phyloP scores from a whole-genome alignment of 2,888 invertebrate species.

The Zonitis immaculata region DNA sequence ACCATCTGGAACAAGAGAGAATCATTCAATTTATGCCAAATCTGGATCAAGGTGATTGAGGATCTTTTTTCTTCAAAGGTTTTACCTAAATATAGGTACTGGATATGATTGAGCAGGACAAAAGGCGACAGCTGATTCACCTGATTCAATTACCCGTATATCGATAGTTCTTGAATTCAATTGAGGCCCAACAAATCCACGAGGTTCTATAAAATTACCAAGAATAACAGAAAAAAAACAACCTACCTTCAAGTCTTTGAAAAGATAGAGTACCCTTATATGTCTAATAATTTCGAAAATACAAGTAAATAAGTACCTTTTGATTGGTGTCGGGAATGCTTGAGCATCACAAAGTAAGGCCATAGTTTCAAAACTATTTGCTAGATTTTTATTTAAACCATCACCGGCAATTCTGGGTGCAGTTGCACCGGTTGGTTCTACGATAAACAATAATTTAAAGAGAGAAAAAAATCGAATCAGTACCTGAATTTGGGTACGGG shows the following conservation, averaged over 20 bases:
- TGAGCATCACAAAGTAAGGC: conserved; percentile 55
- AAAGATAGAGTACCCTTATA: conserved; percentile 14
- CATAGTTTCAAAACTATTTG: conserved; percentile 29
- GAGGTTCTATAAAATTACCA: conserved; percentile 54
- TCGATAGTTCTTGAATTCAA: conserved; percentile 57
- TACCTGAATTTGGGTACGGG: conserved; percentile 71
- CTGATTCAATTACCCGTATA: conserved; percentile 38
- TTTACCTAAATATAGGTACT: conserved; percentile 69
- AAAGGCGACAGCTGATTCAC: conserved; percentile 53
- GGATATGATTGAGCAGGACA: conserved; percentile 74
- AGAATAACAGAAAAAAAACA: conserved; percentile 4
- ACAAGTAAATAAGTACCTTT: conserved; percentile 53
- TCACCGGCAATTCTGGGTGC: conserved; percentile 52
- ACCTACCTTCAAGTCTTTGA: conserved; percentile 3
- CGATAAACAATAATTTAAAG: conserved; percentile 32
- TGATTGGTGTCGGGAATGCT: conserved; percentile 54
- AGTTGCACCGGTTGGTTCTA: conserved; percentile 53
- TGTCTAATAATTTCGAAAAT: conserved; percentile 2
- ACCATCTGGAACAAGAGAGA: conserved; percentile 76
- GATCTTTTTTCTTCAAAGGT: neutral
- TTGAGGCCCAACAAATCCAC: conserved; percentile 63
- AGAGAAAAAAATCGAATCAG: too few species aligned
- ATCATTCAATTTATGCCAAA: neutral
- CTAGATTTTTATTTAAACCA: conserved; percentile 53
- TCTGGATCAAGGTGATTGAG: conserved; percentile 1